A percentile compares a stretch with the other conserved stretches of the same genome.
These are phyloP conservation scores for Oryzias melastigma DNA, from an alignment of 2,113 vertebrate genomes.

Conservation along the genomic window DNA sequence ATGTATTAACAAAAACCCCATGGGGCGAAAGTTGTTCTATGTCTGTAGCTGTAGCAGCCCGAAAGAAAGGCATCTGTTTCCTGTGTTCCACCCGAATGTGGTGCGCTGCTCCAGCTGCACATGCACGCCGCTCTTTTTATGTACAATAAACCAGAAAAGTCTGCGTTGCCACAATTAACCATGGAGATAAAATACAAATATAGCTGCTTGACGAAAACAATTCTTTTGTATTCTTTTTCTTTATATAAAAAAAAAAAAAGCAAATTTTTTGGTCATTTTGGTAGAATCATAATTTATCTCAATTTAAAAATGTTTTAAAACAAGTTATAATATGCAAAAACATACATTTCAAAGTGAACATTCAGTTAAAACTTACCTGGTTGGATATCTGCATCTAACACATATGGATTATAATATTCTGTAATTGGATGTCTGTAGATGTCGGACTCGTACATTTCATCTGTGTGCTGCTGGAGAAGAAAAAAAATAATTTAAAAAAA, in stretches of 20 bases:
- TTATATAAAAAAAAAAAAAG: background rate
- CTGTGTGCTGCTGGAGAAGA: constrained; percentile 80
- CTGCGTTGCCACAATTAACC: constrained; percentile 26
- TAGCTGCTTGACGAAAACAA: background rate
- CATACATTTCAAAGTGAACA: background rate
- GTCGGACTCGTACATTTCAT: constrained; percentile 94
- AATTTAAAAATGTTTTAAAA: background rate
- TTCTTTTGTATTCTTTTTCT: background rate
- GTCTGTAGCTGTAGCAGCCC: constrained; percentile 69
- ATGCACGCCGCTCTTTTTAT: constrained; percentile 38
- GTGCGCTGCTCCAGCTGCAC: constrained; percentile 75
- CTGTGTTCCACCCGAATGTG: constrained; percentile 74
- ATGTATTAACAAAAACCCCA: constrained; percentile 67
- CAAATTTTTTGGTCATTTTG: background rate
- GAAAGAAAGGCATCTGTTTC: constrained; percentile 83
- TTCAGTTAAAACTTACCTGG: constrained; percentile 81
- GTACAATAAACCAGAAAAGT: constrained; percentile 36
- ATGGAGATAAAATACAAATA: constrained; percentile 13
- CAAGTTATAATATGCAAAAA: too few relatives aligned
- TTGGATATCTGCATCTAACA: constrained; percentile 90
- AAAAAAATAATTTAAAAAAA: constrained; percentile 18
- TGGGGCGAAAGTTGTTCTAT: constrained; percentile 75
- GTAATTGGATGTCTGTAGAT: constrained; percentile 88
- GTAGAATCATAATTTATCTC: background rate
- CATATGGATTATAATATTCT: constrained; percentile 91